A percentile compares a stretch with the other conserved stretches of the same genome.
Evolutionary conservation across 1,140 invertebrate species (phyloP).

Genomic region (Bombus impatiens): DNA sequence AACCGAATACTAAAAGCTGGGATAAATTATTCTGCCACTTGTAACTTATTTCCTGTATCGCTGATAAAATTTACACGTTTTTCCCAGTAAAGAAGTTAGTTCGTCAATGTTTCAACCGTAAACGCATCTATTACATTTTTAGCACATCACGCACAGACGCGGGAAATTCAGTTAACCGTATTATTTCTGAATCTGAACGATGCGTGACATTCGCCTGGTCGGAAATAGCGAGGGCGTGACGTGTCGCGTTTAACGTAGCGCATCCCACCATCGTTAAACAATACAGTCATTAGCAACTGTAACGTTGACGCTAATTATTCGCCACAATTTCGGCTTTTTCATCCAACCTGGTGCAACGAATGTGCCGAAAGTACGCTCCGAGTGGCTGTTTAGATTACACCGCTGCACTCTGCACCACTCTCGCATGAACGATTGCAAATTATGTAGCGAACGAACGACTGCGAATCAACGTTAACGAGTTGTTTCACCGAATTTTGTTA

Average conservation of each 20-base stretch:
- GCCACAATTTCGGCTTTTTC: constrained; percentile 6
- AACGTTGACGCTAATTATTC: constrained; percentile 7
- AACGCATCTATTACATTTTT: neutral
- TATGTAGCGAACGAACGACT: neutral
- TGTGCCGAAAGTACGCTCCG: neutral
- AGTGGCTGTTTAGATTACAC: constrained; percentile 19
- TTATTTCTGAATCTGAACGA: neutral
- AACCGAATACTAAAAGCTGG: no score
- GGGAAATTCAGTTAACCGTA: neutral
- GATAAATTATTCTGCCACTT: no score
- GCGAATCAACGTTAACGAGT: constrained; percentile 11
- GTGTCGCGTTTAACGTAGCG: neutral
- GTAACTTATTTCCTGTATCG: no score
- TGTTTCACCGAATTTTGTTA: neutral
- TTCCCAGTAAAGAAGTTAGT: neutral
- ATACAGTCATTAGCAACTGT: constrained; percentile 1
- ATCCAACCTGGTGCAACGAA: neutral
- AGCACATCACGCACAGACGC: neutral
- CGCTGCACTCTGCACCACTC: no score
- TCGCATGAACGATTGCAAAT: neutral
- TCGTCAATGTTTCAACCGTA: neutral
- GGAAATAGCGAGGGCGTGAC: neutral
- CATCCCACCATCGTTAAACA: neutral
- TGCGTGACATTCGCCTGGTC: neutral
- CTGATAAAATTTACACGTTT: neutral